These are phyloP conservation scores for Nycticebus coucang DNA, from an alignment of 2,113 vertebrate species.

Conservation along the genomic window DNA sequence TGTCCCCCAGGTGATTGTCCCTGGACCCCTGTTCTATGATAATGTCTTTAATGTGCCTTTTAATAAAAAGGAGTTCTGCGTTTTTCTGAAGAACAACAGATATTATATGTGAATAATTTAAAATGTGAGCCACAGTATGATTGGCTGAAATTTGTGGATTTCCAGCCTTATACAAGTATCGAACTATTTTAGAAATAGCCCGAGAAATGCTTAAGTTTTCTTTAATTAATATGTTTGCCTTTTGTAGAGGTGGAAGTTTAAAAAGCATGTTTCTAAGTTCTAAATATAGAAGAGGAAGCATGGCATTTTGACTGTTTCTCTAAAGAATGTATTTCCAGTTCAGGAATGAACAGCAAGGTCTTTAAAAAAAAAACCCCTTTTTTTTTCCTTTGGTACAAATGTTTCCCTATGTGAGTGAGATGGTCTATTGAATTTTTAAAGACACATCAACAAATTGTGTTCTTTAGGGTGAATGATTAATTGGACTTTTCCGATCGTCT, in stretches of 20 bases:
- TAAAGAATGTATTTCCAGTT: neutral
- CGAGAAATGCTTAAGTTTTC: conserved; percentile 67
- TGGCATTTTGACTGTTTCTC: neutral
- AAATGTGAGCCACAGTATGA: conserved; percentile 56
- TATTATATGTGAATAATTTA: conserved; percentile 51
- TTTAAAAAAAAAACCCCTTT: conserved; percentile 26
- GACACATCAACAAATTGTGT: conserved; percentile 36
- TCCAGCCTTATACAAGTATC: conserved; percentile 57
- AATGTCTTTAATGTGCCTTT: conserved; percentile 43
- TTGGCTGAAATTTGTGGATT: conserved; percentile 60
- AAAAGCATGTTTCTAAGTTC: conserved; percentile 36
- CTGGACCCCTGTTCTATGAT: neutral
- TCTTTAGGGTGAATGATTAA: conserved; percentile 47
- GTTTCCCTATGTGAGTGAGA: neutral
- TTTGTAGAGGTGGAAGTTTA: conserved; percentile 47
- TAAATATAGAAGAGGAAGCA: neutral
- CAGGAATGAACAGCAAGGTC: neutral
- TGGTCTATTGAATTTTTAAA: conserved; percentile 51
- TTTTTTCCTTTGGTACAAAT: neutral
- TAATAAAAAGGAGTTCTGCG: neutral
- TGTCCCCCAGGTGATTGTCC: neutral
- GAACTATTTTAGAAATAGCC: conserved; percentile 68
- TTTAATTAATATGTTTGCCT: conserved; percentile 52
- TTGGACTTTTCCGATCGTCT: conserved; percentile 21
- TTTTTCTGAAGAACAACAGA: conserved; percentile 46